Base-by-base conservation (phyloP, 2,888 invertebrate genomes). In the Chrysopilus asiliformis region DNA sequence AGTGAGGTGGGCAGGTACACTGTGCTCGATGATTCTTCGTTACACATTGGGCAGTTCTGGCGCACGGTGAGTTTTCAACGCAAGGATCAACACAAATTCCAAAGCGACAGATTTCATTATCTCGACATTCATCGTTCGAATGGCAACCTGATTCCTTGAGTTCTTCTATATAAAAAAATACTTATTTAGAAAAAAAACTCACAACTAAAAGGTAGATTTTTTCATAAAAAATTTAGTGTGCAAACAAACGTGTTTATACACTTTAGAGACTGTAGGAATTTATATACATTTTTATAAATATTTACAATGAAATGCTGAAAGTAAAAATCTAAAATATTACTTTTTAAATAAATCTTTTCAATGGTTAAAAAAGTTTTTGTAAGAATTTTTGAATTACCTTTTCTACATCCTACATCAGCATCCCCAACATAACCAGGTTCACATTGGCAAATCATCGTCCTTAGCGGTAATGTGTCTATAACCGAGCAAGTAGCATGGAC, bases 391-490 rank as follows among this genome's bases (percentile, higher is more conserved):
- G 7, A 13, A 16, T 68, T 72, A 87, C 89, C 80, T 67, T 71
- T 73, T 54, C 70, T 73, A 58, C 90, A 91, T 59, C 82, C 78
- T 43, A 79, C 72, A 48, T 87, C 83, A 8, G 90, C 87, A 59
- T 90, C 86, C 46, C 90, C 90, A 47, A 79, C 71, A 50, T 76
- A 81, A 43, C 86, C 86, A 41, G 76, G 76, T 43, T 81, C 71
- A 55, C 90, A 91, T 53, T 82, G 76, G 57, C 90, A 90, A 40
- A 84, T 76, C 74, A 90, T 83, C 6, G 87, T 86, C 47, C 89
- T 73, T 63, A 86, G 71, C 5, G 90, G 90, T 44, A 89, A 63
- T 0, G 86, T 85, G 53, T 89, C 82, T 16, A 86, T 77, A 8
- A 90, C 89, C 7, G 77, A 72, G 56, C 91, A 91, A 46, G 79